Percentiles rank a stretch among this genome's conserved stretches.
Evolutionary conservation across 2,797 vertebrate species (phyloP).

Genomic region (Meriones psammophilus): DNA sequence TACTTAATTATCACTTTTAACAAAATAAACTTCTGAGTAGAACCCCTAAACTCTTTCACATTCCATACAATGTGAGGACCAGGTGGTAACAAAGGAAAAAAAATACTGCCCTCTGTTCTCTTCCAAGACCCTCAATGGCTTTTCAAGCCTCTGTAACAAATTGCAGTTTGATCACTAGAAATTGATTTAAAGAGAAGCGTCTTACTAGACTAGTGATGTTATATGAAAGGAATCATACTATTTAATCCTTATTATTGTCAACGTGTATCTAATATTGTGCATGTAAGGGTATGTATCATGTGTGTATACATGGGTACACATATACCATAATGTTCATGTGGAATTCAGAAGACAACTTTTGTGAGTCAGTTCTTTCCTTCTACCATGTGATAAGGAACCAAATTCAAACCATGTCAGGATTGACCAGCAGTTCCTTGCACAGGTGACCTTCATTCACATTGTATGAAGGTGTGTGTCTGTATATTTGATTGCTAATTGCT

Average conservation of each 20-base stretch:
- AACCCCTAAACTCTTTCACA: background rate
- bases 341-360: background rate
- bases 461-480: no score
- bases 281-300: background rate
- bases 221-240: background rate
- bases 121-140: fast-evolving
- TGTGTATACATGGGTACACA: background rate
- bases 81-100: background rate
- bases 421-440: background rate
- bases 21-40: background rate
- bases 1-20: background rate
- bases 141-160: fast-evolving
- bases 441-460: no score
- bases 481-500: no score
- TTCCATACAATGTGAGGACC: background rate
- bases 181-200: background rate
- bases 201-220: background rate
- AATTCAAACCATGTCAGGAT: background rate
- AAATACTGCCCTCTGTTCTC: fast-evolving
- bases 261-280: background rate
- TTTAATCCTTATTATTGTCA: background rate
- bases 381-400: no score
- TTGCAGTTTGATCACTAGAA: background rate
- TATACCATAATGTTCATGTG: background rate
- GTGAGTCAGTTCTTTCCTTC: no score